Evolutionary conservation across 2,113 vertebrate species (phyloP).

Genomic region (Neomonachus schauinslandi): DNA sequence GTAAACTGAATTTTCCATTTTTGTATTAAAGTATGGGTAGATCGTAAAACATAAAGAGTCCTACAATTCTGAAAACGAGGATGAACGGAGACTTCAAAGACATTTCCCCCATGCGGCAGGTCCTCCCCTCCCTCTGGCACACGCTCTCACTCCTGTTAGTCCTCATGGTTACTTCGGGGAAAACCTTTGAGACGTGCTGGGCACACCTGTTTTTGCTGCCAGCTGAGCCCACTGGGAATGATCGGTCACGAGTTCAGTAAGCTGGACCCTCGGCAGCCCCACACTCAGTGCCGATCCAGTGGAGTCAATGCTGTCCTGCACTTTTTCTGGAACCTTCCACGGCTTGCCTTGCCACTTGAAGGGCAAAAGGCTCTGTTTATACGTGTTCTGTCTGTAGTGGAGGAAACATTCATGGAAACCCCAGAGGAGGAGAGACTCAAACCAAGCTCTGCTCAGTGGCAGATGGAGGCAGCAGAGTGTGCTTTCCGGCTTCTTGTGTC

Average conservation of each 20-base stretch:
- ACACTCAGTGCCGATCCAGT: background rate
- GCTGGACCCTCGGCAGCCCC: background rate
- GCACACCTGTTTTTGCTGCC: background rate
- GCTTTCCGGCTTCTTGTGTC: background rate
- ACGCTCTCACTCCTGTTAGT: rapidly evolving
- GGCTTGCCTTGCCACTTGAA: background rate
- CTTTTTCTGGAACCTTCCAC: conserved; percentile 52
- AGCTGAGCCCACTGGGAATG: background rate
- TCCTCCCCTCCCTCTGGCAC: background rate
- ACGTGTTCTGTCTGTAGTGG: background rate
- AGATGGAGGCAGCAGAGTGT: background rate
- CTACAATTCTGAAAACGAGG: background rate
- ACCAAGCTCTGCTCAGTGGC: background rate
- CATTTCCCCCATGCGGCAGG: background rate
- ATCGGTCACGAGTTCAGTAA: background rate
- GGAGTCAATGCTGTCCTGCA: background rate
- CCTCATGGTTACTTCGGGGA: background rate
- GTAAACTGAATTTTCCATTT: background rate
- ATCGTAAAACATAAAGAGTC: background rate
- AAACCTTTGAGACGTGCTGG: background rate
- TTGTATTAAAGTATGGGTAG: background rate
- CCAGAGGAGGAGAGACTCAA: background rate
- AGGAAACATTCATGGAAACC: background rate
- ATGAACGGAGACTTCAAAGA: background rate
- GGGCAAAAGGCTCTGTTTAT: conserved; percentile 52